Evolutionary conservation across 2,888 invertebrate genomes (phyloP).

Genomic region (Magallana nippona): DNA sequence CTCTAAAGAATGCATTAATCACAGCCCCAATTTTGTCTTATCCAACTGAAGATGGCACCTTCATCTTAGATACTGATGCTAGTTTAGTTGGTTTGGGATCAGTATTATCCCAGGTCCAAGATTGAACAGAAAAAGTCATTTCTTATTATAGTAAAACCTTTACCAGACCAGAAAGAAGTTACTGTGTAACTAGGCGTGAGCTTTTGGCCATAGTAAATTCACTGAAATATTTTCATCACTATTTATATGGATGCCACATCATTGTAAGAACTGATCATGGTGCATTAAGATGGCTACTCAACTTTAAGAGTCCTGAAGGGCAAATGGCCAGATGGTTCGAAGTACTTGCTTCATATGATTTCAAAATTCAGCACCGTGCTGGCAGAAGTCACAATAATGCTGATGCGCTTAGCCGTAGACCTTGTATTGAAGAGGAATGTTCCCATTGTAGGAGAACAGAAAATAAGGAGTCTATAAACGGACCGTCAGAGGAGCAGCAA

Average conservation of each 20-base stretch:
- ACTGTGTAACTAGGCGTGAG: conserved; percentile 52
- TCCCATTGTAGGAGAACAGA: background rate
- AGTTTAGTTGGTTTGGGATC: conserved; percentile 39
- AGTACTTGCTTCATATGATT: conserved; percentile 35
- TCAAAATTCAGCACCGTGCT: conserved; percentile 30
- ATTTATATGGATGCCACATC: conserved; percentile 38
- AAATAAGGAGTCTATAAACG: background rate
- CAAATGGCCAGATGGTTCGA: conserved; percentile 33
- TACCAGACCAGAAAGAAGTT: conserved; percentile 46
- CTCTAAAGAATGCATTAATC: conserved; percentile 44
- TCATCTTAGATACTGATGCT: conserved; percentile 51
- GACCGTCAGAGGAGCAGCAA: too few species aligned
- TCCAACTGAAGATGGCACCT: conserved; percentile 38
- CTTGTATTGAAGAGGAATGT: background rate
- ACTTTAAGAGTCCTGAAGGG: conserved; percentile 1
- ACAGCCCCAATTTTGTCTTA: conserved; percentile 51
- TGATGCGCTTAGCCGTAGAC: background rate
- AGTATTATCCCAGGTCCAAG: conserved; percentile 51
- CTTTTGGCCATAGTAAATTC: conserved; percentile 49
- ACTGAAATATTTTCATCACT: conserved; percentile 51
- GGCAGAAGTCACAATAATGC: conserved; percentile 7
- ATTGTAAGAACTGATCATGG: conserved; percentile 22
- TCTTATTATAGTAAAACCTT: conserved; percentile 48
- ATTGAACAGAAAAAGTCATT: conserved; percentile 46
- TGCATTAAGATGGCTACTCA: conserved; percentile 8